Evolutionary conservation across 2,113 vertebrate genomes (phyloP), one percentile per base, ranked within the genome.

Genomic region (Bubo scandiacus): DNA sequence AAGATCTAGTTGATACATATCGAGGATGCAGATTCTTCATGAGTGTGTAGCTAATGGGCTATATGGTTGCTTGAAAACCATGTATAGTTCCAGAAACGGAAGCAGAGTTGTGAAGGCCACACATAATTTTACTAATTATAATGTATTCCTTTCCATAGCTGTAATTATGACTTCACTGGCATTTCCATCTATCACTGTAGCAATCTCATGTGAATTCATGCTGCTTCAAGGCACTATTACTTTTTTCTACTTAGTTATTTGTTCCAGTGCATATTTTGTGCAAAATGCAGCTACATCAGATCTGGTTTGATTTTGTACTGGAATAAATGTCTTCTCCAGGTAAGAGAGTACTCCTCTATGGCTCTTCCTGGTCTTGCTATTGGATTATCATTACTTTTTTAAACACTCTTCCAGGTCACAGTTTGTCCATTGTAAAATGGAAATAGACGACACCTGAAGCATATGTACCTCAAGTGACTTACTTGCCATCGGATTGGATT

Each of bases 91-190:
- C 36, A 61, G 49, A 88, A 73, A 87, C 11, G 15, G 20, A 65
- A 68, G 34, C 20, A 83, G 40, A 87, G 11, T 57, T 89, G 25
- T 80, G 80, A 91, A 92, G 83, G 20, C 47, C 57, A 82, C 27
- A 45, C 2, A 3, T 79, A 68, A 82, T 94, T 84, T 94, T 84
- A 6, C 9, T 91, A 87, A 89, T 92, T 92, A 85, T 65, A 74
- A 74, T 42, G 14, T 71, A 54, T 88, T 58, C 40, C 12, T 84
- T 71, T 88, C 68, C 49, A 49, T 34, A 75, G 6, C 40, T 86
- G 61, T 89, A 94, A 95, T 94, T 94, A 92, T 40, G 47, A 81
- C 47, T 94, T 81, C 58, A n/a, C 49, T 42, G 54, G 57, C 57
- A 62, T 92, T 92, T 93, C 54, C 26, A 78, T 81, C 30, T 45